Evolutionary conservation across 2,113 vertebrate genomes (phyloP).

Genomic region (Dromas ardeola): DNA sequence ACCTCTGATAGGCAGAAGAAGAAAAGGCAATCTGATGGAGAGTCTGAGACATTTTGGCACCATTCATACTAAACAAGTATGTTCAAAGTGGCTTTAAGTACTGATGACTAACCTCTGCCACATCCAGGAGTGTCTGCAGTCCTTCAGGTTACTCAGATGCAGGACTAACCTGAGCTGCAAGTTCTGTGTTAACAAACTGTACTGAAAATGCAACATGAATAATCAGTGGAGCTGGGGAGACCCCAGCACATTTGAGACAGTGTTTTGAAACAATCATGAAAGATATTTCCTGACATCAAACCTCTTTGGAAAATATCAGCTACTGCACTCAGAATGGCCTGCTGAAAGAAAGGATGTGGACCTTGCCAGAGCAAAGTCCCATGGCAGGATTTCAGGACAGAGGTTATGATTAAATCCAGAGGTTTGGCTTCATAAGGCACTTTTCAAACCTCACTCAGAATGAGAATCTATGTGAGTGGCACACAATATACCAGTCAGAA

Average conservation of each 20-base stretch:
- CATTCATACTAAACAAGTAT: background rate
- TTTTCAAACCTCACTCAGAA: background rate
- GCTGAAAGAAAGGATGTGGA: background rate
- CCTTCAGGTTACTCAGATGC: background rate
- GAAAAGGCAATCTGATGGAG: background rate
- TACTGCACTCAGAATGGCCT: background rate
- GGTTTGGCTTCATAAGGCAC: background rate
- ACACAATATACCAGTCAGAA: background rate
- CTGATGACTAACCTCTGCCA: background rate
- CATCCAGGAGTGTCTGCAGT: background rate
- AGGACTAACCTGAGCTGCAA: background rate
- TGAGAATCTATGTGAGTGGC: background rate
- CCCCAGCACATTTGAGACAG: background rate
- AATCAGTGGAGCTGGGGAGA: background rate
- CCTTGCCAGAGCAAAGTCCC: background rate
- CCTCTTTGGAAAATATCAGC: background rate
- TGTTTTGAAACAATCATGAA: background rate
- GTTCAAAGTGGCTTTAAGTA: background rate
- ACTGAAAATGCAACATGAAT: background rate
- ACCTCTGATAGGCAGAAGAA: background rate
- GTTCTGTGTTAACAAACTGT: background rate
- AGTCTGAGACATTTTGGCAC: background rate
- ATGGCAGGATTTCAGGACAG: background rate
- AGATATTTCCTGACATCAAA: background rate
- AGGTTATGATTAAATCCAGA: background rate